These are phyloP conservation scores for Lacerta viridis DNA, from an alignment of 2,797 vertebrate genomes.

Conservation along the genomic window DNA sequence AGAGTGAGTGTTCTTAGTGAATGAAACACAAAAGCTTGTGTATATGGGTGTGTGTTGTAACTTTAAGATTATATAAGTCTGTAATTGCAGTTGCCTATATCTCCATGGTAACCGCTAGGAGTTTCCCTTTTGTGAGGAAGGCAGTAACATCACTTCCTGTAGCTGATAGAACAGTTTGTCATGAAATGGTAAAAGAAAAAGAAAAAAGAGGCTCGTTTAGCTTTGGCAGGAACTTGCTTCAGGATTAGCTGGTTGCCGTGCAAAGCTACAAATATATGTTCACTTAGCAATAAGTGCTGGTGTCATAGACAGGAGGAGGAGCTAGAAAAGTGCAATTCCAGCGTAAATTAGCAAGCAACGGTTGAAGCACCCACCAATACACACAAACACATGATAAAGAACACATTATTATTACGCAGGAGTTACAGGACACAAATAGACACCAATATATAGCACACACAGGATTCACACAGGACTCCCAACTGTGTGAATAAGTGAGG, in stretches of 20 bases:
- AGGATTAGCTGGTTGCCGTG: constrained; percentile 71
- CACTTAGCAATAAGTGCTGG: constrained; percentile 67
- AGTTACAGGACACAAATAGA: not conserved
- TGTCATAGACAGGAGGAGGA: not conserved
- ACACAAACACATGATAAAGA: not conserved
- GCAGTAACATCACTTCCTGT: constrained; percentile 84
- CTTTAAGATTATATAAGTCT: constrained; percentile 74
- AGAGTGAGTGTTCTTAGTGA: not conserved
- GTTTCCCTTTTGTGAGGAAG: constrained; percentile 82
- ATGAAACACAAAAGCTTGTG: accelerated
- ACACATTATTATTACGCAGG: not conserved
- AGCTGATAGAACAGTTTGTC: constrained; percentile 84
- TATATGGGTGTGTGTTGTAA: not conserved
- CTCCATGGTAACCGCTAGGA: constrained; percentile 82
- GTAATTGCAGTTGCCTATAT: constrained; percentile 66
- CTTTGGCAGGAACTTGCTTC: constrained; percentile 57
- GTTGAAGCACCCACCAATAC: not conserved
- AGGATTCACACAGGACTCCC: not conserved
- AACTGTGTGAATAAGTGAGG: not conserved
- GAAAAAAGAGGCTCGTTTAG: constrained; percentile 61
- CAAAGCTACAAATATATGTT: constrained; percentile 67
- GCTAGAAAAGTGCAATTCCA: not conserved
- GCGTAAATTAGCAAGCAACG: not conserved
- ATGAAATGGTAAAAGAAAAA: constrained; percentile 65
- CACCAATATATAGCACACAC: not conserved